Percentiles rank a stretch among this genome's conserved stretches.
These are phyloP conservation scores for Furcifer pardalis DNA, from an alignment of 2,797 vertebrate genomes.

Conservation along the genomic window DNA sequence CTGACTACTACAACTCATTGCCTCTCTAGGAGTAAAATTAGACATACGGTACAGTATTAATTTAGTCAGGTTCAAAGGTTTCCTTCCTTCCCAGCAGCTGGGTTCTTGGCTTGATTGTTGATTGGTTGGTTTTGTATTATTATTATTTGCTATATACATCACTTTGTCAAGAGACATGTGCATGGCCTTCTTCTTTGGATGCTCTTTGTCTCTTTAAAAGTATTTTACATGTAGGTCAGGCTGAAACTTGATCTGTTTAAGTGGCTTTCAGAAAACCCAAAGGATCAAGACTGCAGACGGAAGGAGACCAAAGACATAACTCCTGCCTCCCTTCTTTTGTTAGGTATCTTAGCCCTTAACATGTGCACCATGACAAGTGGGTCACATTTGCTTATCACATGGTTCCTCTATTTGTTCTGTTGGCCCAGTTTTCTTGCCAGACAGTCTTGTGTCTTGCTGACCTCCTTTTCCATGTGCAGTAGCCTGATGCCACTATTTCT, in stretches of 20 bases:
- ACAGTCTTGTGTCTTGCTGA: background rate
- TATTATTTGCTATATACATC: background rate
- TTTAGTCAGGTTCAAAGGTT: background rate
- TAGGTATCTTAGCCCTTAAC: background rate
- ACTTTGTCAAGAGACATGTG: background rate
- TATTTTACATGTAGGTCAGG: conserved; percentile 11
- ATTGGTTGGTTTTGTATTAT: background rate
- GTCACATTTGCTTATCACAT: background rate
- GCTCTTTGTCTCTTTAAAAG: background rate
- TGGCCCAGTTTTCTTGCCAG: conserved; percentile 8
- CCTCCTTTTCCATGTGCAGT: background rate
- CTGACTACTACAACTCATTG: too few relatives aligned
- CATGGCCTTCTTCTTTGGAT: background rate
- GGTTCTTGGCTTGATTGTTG: background rate
- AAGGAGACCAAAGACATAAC: background rate
- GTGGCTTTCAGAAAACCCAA: background rate
- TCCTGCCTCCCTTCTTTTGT: background rate
- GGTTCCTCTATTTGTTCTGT: background rate
- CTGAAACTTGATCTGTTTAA: conserved; percentile 10
- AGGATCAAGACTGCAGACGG: background rate
- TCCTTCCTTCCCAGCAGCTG: background rate
- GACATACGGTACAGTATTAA: too few relatives aligned
- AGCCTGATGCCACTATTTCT: background rate
- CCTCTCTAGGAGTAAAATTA: too few relatives aligned
- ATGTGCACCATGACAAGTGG: conserved; percentile 10